Evolutionary conservation across 2,888 invertebrate genomes (phyloP).

Genomic region (Cataglyphis livida): DNA sequence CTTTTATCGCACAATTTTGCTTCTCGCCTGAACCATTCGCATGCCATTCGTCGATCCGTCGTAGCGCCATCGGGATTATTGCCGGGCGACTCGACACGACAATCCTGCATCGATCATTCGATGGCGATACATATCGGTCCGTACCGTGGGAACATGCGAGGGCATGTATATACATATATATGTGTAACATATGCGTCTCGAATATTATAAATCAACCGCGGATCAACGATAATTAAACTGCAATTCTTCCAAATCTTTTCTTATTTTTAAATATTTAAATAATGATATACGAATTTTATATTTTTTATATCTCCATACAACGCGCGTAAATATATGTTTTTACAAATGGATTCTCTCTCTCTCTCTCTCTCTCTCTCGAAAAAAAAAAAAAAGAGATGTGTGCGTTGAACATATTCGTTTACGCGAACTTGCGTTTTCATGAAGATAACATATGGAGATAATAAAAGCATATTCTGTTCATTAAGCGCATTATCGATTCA

Average conservation of each 20-base stretch:
- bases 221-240: background rate
- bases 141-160: constrained; percentile 36
- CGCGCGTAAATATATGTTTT: background rate
- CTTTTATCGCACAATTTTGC: constrained; percentile 48
- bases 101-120: constrained; percentile 49
- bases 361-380: too few species aligned
- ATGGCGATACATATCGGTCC: constrained; percentile 46
- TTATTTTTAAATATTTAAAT: background rate
- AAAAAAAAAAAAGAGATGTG: background rate
- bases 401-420: background rate
- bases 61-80: constrained; percentile 54
- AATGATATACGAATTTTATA: background rate
- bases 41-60: constrained; percentile 57
- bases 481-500: constrained; percentile 36
- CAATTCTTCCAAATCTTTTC: background rate
- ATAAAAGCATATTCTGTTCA: constrained; percentile 5
- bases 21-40: constrained; percentile 36
- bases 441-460: constrained; percentile 10
- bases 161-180: background rate
- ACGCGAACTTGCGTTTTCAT: background rate
- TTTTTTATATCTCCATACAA: background rate
- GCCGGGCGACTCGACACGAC: constrained; percentile 51
- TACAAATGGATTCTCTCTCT: background rate
- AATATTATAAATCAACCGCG: background rate
- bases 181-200: background rate